These are phyloP conservation scores for Ethmia dodecea DNA, from an alignment of 2,888 invertebrate genomes.

Conservation along the genomic window DNA sequence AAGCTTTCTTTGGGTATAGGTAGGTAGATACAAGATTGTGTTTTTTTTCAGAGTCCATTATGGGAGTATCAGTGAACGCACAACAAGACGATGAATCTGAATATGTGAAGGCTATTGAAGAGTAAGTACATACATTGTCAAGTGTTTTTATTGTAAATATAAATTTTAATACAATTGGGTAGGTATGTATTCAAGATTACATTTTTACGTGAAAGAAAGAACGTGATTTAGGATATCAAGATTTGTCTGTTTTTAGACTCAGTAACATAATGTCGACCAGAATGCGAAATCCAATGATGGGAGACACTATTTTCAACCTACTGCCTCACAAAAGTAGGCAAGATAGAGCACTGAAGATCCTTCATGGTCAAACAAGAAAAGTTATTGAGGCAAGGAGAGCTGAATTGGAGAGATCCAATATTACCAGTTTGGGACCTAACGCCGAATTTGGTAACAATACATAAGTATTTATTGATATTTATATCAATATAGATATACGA, in stretches of 20 bases:
- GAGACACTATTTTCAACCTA: conserved; percentile 59
- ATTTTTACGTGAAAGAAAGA: too few species aligned
- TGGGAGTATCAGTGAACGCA: conserved; percentile 87
- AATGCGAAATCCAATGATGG: conserved; percentile 50
- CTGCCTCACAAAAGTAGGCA: conserved; percentile 78
- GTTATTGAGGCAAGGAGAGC: conserved; percentile 59
- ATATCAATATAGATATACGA: too few species aligned
- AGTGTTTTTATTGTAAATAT: too few species aligned
- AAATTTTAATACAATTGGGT: too few species aligned
- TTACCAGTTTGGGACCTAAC: conserved; percentile 25
- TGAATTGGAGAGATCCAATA: conserved; percentile 42
- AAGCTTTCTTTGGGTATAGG: too few species aligned
- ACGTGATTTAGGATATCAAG: too few species aligned
- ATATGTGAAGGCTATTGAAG: conserved; percentile 86
- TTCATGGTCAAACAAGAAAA: conserved; percentile 60
- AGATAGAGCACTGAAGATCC: conserved; percentile 51
- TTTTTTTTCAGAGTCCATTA: conserved; percentile 84
- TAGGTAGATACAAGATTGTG: too few species aligned
- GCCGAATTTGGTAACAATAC: conserved; percentile 41
- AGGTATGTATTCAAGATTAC: too few species aligned
- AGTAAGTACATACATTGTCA: too few species aligned
- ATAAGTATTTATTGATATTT: too few species aligned
- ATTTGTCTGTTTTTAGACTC: conserved; percentile 27
- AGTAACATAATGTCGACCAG: conserved; percentile 36
- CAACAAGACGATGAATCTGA: conserved; percentile 82